Evolutionary conservation across 2,113 vertebrate genomes (phyloP).

Genomic region (Corydoras sp.): DNA sequence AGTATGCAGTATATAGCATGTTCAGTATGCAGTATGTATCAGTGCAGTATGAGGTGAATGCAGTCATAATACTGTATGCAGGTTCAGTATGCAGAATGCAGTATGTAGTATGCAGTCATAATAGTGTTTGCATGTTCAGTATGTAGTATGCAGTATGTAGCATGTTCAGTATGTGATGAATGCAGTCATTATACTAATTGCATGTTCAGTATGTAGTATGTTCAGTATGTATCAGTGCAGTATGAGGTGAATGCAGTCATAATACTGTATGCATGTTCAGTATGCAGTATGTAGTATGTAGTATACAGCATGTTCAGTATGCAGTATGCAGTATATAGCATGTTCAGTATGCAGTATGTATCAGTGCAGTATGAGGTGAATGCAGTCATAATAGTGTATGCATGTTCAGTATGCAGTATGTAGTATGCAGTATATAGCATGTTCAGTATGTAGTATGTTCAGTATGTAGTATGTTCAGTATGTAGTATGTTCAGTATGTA

Average conservation of each 20-base stretch:
- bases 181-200: no score
- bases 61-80: neutral
- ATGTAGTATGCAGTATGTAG: neutral
- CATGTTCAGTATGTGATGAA: no score
- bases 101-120: neutral
- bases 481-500: no score
- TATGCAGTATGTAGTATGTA: neutral
- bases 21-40: neutral
- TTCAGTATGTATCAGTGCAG: neutral
- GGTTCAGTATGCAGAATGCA: neutral
- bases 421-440: neutral
- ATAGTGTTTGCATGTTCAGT: no score
- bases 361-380: no score
- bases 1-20: neutral
- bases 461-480: neutral
- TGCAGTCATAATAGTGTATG: neutral
- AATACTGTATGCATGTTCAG: neutral
- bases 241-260: no score
- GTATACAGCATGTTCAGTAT: no score
- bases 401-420: neutral
- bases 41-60: neutral
- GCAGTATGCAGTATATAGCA: neutral
- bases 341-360: neutral
- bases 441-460: no score
- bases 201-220: neutral